These are phyloP conservation scores for Morpho deidamia DNA, from an alignment of 2,888 invertebrate species.

Conservation along the genomic window DNA sequence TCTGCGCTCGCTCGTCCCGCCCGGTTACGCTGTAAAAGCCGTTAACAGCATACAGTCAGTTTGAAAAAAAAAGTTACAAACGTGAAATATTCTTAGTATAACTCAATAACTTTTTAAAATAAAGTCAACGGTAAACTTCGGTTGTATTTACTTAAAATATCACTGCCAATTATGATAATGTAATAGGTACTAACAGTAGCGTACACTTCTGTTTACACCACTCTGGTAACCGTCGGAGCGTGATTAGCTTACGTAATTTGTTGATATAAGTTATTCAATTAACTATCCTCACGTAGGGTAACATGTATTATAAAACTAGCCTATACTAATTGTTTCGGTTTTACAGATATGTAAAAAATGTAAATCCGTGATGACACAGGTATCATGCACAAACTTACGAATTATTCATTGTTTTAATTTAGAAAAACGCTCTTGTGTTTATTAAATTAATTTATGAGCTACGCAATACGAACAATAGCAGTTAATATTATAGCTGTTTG, in stretches of 20 bases:
- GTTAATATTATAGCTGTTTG: slow-evolving; percentile 19
- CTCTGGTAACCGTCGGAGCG: slow-evolving; percentile 38
- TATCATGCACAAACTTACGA: slow-evolving; percentile 67
- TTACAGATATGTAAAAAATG: slow-evolving; percentile 57
- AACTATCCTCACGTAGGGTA: slow-evolving; percentile 58
- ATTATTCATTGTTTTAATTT: slow-evolving; percentile 50
- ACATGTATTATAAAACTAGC: slow-evolving; percentile 64
- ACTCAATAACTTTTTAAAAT: too few relatives aligned
- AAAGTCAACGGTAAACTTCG: too few relatives aligned
- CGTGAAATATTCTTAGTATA: too few relatives aligned
- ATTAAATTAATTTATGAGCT: slow-evolving; percentile 36
- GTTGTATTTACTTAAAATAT: too few relatives aligned
- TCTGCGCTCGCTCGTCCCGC: too few relatives aligned
- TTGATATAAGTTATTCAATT: slow-evolving; percentile 52
- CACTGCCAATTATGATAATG: neutral
- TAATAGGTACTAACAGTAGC: neutral
- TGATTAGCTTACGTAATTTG: slow-evolving; percentile 56
- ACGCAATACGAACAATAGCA: slow-evolving; percentile 67
- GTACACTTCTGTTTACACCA: slow-evolving; percentile 13
- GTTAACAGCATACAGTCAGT: too few relatives aligned
- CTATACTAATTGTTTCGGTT: slow-evolving; percentile 49
- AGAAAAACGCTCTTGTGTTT: slow-evolving; percentile 37
- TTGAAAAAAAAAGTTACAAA: too few relatives aligned
- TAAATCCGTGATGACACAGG: slow-evolving; percentile 60
- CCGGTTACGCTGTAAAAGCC: too few relatives aligned